Percentiles rank a stretch among this genome's conserved stretches.
These are phyloP conservation scores for Tipula helvola DNA, from an alignment of 2,888 invertebrate genomes.

Conservation along the genomic window DNA sequence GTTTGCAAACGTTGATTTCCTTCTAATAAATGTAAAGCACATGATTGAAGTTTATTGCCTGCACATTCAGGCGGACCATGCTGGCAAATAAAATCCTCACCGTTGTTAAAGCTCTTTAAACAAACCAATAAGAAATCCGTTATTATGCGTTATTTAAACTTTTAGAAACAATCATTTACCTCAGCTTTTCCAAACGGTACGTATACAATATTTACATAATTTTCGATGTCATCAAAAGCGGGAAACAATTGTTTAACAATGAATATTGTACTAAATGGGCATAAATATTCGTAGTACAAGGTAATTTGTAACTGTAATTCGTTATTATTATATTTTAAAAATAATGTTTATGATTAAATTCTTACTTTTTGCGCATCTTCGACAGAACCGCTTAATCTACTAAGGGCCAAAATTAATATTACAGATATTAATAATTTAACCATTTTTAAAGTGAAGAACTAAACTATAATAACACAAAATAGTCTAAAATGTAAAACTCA, in stretches of 20 bases:
- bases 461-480: no score
- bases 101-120: conserved; percentile 26
- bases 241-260: conserved; percentile 42
- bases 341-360: not conserved
- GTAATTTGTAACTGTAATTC: conserved; percentile 38
- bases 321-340: not conserved
- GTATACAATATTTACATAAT: conserved; percentile 40
- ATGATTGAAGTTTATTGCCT: conserved; percentile 50
- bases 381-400: not conserved
- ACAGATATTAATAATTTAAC: not conserved
- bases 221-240: conserved; percentile 36
- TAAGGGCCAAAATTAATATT: not conserved
- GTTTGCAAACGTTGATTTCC: conserved; percentile 32
- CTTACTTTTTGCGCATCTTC: not conserved
- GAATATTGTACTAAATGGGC: conserved; percentile 47
- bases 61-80: conserved; percentile 49
- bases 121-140: not conserved
- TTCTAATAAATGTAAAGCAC: conserved; percentile 36
- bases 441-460: not conserved
- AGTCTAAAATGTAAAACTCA: not conserved
- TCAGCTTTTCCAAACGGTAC: conserved; percentile 53
- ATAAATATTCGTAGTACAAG: conserved; percentile 46
- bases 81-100: conserved; percentile 43
- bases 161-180: conserved; percentile 31
- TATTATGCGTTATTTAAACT: not conserved